Conservation (phyloP, 2,113 vertebrate genomes). For the Rhea americana region DNA sequence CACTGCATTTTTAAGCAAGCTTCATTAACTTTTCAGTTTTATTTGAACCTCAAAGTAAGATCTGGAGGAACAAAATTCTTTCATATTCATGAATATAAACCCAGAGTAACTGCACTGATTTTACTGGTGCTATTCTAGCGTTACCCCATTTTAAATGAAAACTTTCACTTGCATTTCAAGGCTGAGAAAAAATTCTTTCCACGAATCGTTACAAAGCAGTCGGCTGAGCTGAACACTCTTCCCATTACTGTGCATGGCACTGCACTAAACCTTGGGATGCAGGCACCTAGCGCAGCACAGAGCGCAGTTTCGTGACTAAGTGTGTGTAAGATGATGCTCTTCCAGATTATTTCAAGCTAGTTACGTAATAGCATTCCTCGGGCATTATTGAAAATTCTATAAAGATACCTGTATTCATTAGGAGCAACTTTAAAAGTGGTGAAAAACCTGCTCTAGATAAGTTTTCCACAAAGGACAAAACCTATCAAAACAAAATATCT, state of each 20-base stretch:
- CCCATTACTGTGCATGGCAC: not conserved
- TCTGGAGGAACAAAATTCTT: not conserved
- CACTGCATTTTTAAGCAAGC: not conserved
- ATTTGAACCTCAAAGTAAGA: not conserved
- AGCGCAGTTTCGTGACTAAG: not conserved
- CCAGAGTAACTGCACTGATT: not conserved
- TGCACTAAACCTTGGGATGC: fast-evolving
- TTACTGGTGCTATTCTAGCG: not conserved
- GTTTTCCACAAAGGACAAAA: not conserved
- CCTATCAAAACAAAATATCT: not conserved
- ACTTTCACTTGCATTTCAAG: not conserved
- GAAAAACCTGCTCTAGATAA: not conserved
- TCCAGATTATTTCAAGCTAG: not conserved
- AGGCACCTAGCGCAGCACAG: not conserved
- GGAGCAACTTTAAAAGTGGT: not conserved
- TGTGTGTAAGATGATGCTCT: not conserved
- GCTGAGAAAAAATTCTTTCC: fast-evolving
- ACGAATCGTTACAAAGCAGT: not conserved
- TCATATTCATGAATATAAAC: not conserved
- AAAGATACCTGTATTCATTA: not conserved
- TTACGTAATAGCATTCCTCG: not conserved
- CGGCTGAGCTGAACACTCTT: not conserved
- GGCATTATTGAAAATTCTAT: not conserved
- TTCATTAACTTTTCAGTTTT: not conserved
- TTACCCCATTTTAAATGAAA: not conserved